Evolutionary conservation across 1,140 invertebrate species (phyloP).

Genomic region (Neotoxoptera formosana): DNA sequence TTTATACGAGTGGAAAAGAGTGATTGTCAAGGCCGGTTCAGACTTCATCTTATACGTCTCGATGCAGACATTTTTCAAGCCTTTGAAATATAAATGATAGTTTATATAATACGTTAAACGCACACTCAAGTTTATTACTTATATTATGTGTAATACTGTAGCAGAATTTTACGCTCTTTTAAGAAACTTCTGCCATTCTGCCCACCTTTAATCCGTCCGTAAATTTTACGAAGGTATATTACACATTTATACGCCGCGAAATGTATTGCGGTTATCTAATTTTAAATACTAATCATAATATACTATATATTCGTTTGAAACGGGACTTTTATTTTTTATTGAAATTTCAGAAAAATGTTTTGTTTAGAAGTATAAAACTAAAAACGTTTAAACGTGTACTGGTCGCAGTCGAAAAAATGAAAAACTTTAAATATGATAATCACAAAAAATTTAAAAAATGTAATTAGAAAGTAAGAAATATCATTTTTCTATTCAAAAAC

Average conservation of each 20-base stretch:
- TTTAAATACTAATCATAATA: neutral
- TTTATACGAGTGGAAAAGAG: no score
- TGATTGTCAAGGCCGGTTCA: no score
- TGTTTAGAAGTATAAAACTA: neutral
- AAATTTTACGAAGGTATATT: no score
- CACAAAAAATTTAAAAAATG: neutral
- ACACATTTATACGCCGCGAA: no score
- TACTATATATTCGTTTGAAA: neutral
- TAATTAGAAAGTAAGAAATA: neutral
- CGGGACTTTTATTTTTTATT: neutral
- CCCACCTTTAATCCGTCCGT: no score
- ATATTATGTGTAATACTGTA: no score
- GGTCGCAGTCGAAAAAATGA: neutral
- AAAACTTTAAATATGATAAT: neutral
- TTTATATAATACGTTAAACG: no score
- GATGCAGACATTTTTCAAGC: no score
- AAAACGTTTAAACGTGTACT: neutral
- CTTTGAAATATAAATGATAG: no score
- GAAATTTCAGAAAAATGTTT: neutral
- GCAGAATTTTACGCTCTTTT: neutral
- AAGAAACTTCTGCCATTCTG: neutral
- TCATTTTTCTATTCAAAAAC: neutral
- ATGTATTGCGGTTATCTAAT: neutral
- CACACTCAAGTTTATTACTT: no score
- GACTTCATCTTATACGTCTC: no score